Evolutionary conservation across 2,888 invertebrate genomes (phyloP).

Genomic region (Tetragonula carbonaria): DNA sequence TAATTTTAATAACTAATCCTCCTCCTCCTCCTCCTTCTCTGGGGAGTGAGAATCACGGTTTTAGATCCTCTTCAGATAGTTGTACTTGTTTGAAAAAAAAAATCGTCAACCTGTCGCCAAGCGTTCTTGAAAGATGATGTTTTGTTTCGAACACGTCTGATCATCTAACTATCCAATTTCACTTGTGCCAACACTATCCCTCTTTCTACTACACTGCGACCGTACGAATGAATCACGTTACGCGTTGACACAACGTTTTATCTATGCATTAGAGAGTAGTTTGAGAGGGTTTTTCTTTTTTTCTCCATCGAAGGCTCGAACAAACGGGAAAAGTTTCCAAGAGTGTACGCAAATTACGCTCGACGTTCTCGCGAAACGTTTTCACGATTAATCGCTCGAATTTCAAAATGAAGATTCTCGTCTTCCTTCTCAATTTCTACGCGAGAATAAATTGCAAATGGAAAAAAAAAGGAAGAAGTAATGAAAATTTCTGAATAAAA

Average conservation of each 20-base stretch:
- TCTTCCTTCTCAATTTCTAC: background rate
- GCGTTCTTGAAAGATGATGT: background rate
- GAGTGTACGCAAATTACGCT: background rate
- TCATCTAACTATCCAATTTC: conserved; percentile 18
- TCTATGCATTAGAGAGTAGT: background rate
- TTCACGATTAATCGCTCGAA: background rate
- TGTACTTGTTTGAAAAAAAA: too few species aligned
- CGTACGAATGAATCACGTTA: conserved; percentile 5
- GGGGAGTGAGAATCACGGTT: too few species aligned
- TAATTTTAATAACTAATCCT: too few species aligned
- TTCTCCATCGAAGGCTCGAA: background rate
- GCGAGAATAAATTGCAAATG: too few species aligned
- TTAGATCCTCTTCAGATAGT: too few species aligned
- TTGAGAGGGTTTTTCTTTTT: background rate
- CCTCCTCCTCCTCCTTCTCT: too few species aligned
- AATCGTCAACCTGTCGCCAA: background rate
- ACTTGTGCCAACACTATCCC: background rate
- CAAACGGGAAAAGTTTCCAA: background rate
- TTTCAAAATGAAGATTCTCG: background rate
- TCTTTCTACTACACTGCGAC: background rate
- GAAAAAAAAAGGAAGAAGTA: too few species aligned
- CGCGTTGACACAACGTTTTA: background rate
- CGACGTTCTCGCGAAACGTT: background rate
- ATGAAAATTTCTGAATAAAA: too few species aligned
- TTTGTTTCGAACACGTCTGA: background rate